Conservation (phyloP, 2,113 vertebrate genomes). For the Larimichthys polyactis region DNA sequence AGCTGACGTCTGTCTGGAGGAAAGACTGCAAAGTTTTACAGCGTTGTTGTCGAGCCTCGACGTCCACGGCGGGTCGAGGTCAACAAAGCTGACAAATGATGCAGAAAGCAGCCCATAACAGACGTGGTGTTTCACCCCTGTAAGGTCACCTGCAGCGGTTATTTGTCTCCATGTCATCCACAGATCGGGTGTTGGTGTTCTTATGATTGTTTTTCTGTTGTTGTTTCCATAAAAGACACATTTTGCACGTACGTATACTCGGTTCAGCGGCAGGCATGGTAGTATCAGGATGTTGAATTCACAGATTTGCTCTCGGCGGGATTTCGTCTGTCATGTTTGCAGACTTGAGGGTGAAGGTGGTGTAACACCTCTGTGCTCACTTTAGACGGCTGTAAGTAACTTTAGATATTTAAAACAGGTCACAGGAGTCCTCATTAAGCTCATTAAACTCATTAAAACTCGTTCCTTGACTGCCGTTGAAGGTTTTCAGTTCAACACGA, state of each 20-base stretch:
- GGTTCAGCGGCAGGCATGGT: background rate
- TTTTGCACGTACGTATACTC: background rate
- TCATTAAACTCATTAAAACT: constrained; percentile 31
- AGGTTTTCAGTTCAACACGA: constrained; percentile 25
- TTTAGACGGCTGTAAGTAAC: constrained; percentile 18
- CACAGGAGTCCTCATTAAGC: constrained; percentile 56
- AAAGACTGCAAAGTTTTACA: background rate
- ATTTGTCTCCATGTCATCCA: background rate
- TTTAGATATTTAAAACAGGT: constrained; percentile 39
- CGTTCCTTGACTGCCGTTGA: constrained; percentile 13
- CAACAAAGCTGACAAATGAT: background rate
- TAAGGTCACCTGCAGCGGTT: background rate
- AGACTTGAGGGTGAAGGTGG: constrained; percentile 7
- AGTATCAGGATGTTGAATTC: constrained; percentile 1
- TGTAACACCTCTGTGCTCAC: constrained; percentile 1
- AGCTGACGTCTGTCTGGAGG: background rate
- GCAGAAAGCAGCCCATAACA: background rate
- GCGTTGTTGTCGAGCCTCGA: background rate
- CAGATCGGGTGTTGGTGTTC: background rate
- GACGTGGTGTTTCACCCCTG: background rate
- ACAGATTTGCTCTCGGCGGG: constrained; percentile 28
- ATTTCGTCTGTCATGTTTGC: constrained; percentile 31
- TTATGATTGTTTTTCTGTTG: background rate
- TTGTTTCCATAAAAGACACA: background rate
- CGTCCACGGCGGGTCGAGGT: background rate